phyloP scores from a whole-genome alignment of 2,888 invertebrate genomes.

The Papilio demoleus region DNA sequence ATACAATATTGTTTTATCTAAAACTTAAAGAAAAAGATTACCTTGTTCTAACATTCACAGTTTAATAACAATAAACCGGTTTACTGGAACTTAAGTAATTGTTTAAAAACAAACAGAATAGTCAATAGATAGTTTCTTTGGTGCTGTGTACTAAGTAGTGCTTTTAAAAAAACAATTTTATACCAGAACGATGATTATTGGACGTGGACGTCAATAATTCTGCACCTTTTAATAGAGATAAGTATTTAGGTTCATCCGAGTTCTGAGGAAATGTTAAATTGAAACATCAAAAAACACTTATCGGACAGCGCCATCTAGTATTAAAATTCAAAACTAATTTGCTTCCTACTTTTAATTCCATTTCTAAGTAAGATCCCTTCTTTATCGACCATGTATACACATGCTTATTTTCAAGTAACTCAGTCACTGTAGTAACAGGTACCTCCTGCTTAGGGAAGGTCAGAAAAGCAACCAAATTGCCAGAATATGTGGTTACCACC shows the following conservation, averaged over 20 bases:
- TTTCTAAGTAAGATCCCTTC: conserved; percentile 89
- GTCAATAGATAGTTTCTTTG: too few relatives aligned
- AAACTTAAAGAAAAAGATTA: neutral
- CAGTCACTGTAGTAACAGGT: conserved; percentile 87
- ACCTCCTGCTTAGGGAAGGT: conserved; percentile 94
- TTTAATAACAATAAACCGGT: too few relatives aligned
- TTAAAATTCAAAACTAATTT: neutral
- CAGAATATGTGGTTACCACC: conserved; percentile 95
- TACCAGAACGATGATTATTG: conserved; percentile 50
- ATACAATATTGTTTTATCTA: conserved; percentile 63
- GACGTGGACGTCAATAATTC: conserved; percentile 70
- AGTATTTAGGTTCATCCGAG: conserved; percentile 84
- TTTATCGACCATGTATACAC: conserved; percentile 90
- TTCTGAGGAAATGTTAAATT: conserved; percentile 61
- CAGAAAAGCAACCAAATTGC: conserved; percentile 95
- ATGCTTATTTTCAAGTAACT: conserved; percentile 83
- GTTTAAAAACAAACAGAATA: too few relatives aligned
- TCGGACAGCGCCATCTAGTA: neutral
- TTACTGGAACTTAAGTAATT: neutral
- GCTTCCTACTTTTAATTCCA: conserved; percentile 69
- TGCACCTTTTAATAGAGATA: conserved; percentile 83
- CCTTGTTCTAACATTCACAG: too few relatives aligned
- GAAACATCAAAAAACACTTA: neutral
- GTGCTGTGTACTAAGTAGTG: too few relatives aligned
- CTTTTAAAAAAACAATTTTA: neutral